Conservation (phyloP, 2,888 invertebrate species). For the Pristionchus exspectatus region DNA sequence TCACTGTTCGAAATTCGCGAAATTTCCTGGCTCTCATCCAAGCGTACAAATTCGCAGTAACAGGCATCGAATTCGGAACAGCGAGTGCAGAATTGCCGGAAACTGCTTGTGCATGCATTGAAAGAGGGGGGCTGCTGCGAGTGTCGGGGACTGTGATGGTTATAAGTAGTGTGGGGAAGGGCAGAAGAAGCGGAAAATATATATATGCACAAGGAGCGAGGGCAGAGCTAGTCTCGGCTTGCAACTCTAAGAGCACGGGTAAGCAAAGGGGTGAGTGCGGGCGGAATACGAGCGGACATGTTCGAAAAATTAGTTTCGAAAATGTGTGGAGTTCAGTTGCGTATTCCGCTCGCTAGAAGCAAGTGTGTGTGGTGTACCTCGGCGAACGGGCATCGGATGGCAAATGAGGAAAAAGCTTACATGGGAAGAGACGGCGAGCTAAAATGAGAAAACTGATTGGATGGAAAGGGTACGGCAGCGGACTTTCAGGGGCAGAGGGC, state of each 20-base stretch:
- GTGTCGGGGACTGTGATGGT: not conserved
- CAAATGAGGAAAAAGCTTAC: slow-evolving; percentile 68
- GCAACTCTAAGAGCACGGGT: slow-evolving; percentile 11
- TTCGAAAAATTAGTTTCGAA: not conserved
- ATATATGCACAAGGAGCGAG: not conserved
- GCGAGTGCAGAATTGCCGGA: not conserved
- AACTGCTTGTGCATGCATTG: not conserved
- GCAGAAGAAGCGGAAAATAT: slow-evolving; percentile 15
- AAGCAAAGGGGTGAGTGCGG: not conserved
- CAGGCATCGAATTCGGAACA: not conserved
- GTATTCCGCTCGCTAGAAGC: not conserved
- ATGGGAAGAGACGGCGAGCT: slow-evolving; percentile 78
- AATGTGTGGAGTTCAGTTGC: not conserved
- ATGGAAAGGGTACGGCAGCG: not conserved
- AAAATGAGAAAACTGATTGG: slow-evolving; percentile 62
- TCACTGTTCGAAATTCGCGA: not conserved
- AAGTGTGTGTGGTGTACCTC: not conserved
- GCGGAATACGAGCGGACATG: not conserved
- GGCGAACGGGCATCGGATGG: not conserved
- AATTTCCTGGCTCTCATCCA: not conserved
- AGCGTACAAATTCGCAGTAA: not conserved
- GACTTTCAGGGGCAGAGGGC: not conserved
- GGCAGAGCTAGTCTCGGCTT: slow-evolving; percentile 29
- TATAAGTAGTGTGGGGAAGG: not conserved
- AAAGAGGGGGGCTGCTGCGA: not conserved